These are phyloP conservation scores for Telenomus remus DNA, from an alignment of 1,140 invertebrate genomes.

Conservation along the genomic window DNA sequence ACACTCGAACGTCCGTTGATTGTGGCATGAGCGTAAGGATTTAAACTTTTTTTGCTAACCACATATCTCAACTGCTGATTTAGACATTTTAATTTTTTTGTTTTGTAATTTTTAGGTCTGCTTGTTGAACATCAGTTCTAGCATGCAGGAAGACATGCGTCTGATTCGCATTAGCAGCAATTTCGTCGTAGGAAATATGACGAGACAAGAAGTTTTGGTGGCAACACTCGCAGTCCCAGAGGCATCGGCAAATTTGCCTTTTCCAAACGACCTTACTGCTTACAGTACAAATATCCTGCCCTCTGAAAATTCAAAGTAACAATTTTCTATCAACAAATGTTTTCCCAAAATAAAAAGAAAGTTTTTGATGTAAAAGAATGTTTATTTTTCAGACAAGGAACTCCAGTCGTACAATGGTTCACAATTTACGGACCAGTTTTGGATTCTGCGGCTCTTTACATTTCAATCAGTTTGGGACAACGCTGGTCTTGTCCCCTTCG, in stretches of 20 bases:
- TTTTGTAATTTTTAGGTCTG: conserved; percentile 68
- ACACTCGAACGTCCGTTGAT: conserved; percentile 74
- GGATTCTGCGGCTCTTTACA: conserved; percentile 65
- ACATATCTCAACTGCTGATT: background rate
- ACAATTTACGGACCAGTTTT: conserved; percentile 66
- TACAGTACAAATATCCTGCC: conserved; percentile 70
- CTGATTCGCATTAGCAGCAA: conserved; percentile 76
- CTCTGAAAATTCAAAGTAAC: conserved; percentile 68
- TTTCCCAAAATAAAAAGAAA: no score
- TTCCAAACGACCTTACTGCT: conserved; percentile 68
- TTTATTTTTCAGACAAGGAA: conserved; percentile 66
- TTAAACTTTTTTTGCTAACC: conserved; percentile 1
- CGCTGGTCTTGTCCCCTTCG: conserved; percentile 77
- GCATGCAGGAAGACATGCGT: conserved; percentile 76
- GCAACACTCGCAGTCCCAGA: conserved; percentile 75
- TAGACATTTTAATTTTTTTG: background rate
- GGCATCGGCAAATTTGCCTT: conserved; percentile 58
- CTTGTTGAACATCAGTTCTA: conserved; percentile 75
- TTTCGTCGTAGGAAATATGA: conserved; percentile 77
- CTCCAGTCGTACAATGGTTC: conserved; percentile 75
- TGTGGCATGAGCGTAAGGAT: conserved; percentile 71
- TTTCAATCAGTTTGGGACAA: conserved; percentile 69
- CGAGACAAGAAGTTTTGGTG: conserved; percentile 72
- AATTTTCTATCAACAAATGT: no score
- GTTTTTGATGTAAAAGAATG: no score